phyloP scores from a whole-genome alignment of 1,140 invertebrate species.

The Myzus persicae region DNA sequence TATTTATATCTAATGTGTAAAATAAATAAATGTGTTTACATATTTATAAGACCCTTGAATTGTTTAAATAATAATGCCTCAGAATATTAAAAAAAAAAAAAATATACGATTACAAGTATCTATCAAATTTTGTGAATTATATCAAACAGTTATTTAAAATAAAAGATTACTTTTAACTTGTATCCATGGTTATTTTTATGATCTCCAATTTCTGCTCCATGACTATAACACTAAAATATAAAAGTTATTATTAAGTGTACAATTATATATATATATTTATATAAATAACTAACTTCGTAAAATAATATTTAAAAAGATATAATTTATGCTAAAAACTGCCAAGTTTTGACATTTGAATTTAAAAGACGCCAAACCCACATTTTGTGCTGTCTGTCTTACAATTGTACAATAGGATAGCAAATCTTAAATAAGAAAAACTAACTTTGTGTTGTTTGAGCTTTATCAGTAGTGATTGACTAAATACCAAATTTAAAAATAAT shows the following conservation, averaged over 20 bases:
- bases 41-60: too few relatives aligned
- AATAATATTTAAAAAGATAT: too few relatives aligned
- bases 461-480: too few relatives aligned
- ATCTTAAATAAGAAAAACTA: neutral
- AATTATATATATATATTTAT: neutral
- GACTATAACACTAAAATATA: conserved; percentile 49
- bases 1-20: too few relatives aligned
- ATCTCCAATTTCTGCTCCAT: conserved; percentile 48
- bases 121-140: neutral
- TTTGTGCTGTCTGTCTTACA: neutral
- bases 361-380: neutral
- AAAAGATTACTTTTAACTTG: conserved; percentile 31
- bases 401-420: neutral
- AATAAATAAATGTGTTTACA: too few relatives aligned
- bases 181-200: conserved; percentile 47
- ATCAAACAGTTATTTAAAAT: neutral
- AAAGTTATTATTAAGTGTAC: neutral
- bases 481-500: too few relatives aligned
- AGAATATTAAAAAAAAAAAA: too few relatives aligned
- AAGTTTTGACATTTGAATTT: too few relatives aligned
- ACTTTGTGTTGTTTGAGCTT: too few relatives aligned
- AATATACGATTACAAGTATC: neutral
- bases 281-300: neutral
- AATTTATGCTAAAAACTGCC: too few relatives aligned
- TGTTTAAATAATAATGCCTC: too few relatives aligned